Conservation (phyloP, 2,113 vertebrate species). For the Semicossyphus pulcher region DNA sequence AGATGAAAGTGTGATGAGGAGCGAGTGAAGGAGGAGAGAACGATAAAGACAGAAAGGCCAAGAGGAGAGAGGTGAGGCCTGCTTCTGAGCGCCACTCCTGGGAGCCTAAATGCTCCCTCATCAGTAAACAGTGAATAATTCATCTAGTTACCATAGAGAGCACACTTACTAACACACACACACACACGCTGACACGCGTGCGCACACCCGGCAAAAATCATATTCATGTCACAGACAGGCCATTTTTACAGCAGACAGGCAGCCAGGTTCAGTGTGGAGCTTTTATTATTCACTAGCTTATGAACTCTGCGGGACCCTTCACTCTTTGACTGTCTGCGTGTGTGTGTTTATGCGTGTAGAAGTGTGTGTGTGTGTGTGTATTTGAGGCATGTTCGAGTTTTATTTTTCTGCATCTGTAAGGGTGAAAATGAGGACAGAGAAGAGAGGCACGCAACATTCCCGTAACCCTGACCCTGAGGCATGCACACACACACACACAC, state of each 20-base stretch:
- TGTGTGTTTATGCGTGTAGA: constrained; percentile 31
- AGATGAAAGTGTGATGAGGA: constrained; percentile 32
- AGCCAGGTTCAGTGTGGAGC: constrained; percentile 44
- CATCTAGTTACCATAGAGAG: constrained; percentile 79
- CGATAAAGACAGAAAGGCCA: constrained; percentile 47
- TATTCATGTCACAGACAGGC: constrained; percentile 74
- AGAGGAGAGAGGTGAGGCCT: constrained; percentile 63
- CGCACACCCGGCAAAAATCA: constrained; percentile 55
- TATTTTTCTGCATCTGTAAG: constrained; percentile 72
- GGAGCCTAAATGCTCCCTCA: constrained; percentile 87
- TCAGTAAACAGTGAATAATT: constrained; percentile 89
- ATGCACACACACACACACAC: constrained; percentile 11
- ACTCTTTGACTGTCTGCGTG: constrained; percentile 74
- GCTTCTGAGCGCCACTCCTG: constrained; percentile 77
- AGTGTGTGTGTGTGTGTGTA: constrained; percentile 34
- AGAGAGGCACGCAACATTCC: constrained; percentile 58
- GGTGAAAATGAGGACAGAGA: constrained; percentile 79
- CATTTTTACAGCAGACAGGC: constrained; percentile 68
- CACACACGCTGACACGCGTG: constrained; percentile 20
- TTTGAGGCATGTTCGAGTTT: constrained; percentile 75
- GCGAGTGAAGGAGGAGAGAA: constrained; percentile 37
- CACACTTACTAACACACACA: constrained; percentile 47
- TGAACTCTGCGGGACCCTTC: constrained; percentile 80
- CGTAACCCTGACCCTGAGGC: constrained; percentile 49
- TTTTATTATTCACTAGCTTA: constrained; percentile 82